phyloP scores from a whole-genome alignment of 2,797 vertebrate genomes.

The Mallotus villosus region DNA sequence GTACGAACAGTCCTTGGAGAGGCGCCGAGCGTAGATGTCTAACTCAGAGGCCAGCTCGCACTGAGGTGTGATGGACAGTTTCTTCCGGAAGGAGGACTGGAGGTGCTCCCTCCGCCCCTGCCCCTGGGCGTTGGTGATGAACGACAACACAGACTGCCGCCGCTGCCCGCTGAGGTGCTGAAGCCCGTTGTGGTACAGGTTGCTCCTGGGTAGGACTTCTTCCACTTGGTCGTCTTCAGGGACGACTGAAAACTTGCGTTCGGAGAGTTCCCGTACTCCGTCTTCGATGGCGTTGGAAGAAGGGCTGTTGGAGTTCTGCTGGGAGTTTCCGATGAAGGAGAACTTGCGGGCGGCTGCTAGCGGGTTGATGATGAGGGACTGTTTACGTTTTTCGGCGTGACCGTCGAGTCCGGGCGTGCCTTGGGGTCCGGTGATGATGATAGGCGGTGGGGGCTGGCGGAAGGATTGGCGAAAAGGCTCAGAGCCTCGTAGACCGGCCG shows the following conservation, averaged over 20 bases:
- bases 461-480: constrained; percentile 83
- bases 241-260: constrained; percentile 85
- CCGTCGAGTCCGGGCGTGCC: constrained; percentile 57
- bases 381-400: constrained; percentile 86
- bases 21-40: constrained; percentile 89
- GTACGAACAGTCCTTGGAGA: constrained; percentile 85
- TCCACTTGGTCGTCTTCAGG: constrained; percentile 91
- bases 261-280: constrained; percentile 61
- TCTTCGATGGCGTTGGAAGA: constrained; percentile 67
- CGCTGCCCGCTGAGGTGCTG: constrained; percentile 75
- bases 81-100: constrained; percentile 78
- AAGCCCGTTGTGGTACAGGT: constrained; percentile 73
- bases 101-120: constrained; percentile 74
- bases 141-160: constrained; percentile 89
- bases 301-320: constrained; percentile 34
- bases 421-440: constrained; percentile 42
- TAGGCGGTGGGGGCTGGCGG: constrained; percentile 71
- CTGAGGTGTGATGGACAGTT: constrained; percentile 86
- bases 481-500: constrained; percentile 69
- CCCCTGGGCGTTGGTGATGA: constrained; percentile 85
- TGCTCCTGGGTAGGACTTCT: constrained; percentile 78
- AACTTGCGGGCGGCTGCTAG: constrained; percentile 83
- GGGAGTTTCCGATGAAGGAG: constrained; percentile 77
- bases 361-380: constrained; percentile 83
- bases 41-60: constrained; percentile 81